Evolutionary conservation across 2,113 vertebrate genomes (phyloP).

Genomic region (Cricetomys ansorgei): DNA sequence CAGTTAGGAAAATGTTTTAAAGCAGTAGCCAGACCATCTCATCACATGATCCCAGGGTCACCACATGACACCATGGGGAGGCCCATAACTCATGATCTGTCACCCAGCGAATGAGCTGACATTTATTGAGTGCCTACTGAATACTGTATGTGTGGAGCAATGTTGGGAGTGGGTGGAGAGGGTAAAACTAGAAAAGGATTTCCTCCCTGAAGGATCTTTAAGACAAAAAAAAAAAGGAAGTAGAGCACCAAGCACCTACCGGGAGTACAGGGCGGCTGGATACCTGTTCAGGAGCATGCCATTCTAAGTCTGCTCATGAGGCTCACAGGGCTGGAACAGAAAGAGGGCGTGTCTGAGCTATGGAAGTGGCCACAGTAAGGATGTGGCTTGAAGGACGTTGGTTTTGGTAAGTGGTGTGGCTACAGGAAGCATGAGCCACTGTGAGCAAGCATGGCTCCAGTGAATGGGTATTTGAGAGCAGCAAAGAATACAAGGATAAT

Average conservation of each 20-base stretch:
- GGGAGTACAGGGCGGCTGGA: neutral
- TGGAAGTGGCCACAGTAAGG: accelerated
- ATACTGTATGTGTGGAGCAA: neutral
- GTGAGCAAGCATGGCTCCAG: too few relatives aligned
- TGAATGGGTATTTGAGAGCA: neutral
- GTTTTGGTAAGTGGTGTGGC: too few relatives aligned
- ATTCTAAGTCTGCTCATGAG: too few relatives aligned
- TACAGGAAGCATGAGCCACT: accelerated
- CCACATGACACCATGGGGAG: accelerated
- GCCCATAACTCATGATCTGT: neutral
- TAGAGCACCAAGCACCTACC: neutral
- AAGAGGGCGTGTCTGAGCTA: neutral
- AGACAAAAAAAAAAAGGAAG: neutral
- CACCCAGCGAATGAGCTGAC: accelerated
- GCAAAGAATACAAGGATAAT: too few relatives aligned
- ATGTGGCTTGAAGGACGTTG: neutral
- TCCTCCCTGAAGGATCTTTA: neutral
- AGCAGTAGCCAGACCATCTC: too few relatives aligned
- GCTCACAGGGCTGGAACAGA: neutral
- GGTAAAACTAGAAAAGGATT: neutral
- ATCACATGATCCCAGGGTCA: neutral
- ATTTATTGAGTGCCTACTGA: accelerated
- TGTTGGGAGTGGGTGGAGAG: accelerated
- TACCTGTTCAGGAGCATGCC: accelerated
- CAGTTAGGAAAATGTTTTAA: neutral